Evolutionary conservation across 2,113 vertebrate genomes (phyloP), one percentile per base, ranked within the genome.

Genomic region (Anhinga rufa): DNA sequence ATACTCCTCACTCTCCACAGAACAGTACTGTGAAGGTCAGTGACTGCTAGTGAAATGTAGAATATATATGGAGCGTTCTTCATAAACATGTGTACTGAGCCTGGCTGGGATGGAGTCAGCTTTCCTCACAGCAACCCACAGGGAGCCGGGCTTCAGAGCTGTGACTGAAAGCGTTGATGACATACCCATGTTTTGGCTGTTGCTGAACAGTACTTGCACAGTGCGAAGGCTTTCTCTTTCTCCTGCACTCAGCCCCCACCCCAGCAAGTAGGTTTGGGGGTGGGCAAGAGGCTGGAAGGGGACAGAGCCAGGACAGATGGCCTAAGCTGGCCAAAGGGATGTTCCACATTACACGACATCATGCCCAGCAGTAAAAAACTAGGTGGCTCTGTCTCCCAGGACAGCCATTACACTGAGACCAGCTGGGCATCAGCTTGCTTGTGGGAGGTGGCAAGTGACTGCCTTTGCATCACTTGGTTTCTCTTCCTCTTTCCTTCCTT

Each of bases 161-260:
- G 57, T 9, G 7, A 36, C 42, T 17, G 7, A 2, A 20, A n/a
- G 40, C 0, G 0, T 0, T 4, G 61, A 22, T 38, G 26, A 22
- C 26, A 28, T 9, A 21, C 17, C 22, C 1, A 0, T 5, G 24
- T 14, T 51, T 52, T 42, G 20, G 54, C 60, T 60, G 1, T 0
- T 22, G 40, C 85, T 34, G 11, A 80, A 14, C 57, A 49, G 36
- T 1, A 36, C 51, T 17, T 38, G 58, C 22, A 31, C 8, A 38
- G 62, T 24, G 7, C 1, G 3, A 29, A 24, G 29, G 55, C 29
- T 4, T n/a, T 15, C 26, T 15, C 26, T 36, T 14, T 8, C 54
- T 60, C 78, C 64, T 31, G 44, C 2, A 4, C 19, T 74, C 11
- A 10, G 17, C 2, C 14, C 10, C 26, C 3, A 17, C 4, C 51